Evolutionary conservation across 2,113 vertebrate species (phyloP), one percentile per base, ranked within the genome.

Genomic region (Corythornis vintsioides): DNA sequence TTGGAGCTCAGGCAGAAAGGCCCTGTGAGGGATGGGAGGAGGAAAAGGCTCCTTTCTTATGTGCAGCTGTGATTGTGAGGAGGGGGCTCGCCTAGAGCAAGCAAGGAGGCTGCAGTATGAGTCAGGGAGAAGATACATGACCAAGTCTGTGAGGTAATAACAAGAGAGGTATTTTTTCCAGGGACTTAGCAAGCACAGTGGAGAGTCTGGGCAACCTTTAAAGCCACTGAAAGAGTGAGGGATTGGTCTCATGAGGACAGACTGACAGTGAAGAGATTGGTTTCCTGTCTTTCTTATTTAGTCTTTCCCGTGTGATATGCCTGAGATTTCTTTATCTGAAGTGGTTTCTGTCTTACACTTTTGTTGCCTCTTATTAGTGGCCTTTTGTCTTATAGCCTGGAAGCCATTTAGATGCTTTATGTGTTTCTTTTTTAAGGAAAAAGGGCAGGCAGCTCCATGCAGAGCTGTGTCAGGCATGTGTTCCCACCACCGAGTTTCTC

Each of bases 271-370:
- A 87, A 85, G 83, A 73, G 56, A 94, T 73, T 91, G 59, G 26
- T 70, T 96, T 85, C 47, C 56, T 19, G 10, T 79, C 82, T 84
- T 71, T 75, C 74, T 89, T 86, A 56, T 75, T 91, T 88, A 73
- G 59, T 55, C 69, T 89, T 80, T 92, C 82, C 72, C 85, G 81
- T 89, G 64, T 91, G 88, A 38, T 47, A 26, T 18, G 31, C 53
- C 67, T 89, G 64, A 80, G 79, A 65, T 92, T 89, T 92, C 75
- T 94, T 89, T 94, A 83, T 86, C 79, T 89, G 82, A 77, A 91
- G 33, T 63, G 60, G 26, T 94, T 92, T 73, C 47, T 87, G 14
- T 55, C 71, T 91, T 79, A 53, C 3, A 90, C 42, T 67, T 91
- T 83, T 89, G 81, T 75, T 87, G 42, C 28, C 1, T 26, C 28